Evolutionary conservation across 2,797 vertebrate species (phyloP).

Genomic region (Micropoecilia bifurca): DNA sequence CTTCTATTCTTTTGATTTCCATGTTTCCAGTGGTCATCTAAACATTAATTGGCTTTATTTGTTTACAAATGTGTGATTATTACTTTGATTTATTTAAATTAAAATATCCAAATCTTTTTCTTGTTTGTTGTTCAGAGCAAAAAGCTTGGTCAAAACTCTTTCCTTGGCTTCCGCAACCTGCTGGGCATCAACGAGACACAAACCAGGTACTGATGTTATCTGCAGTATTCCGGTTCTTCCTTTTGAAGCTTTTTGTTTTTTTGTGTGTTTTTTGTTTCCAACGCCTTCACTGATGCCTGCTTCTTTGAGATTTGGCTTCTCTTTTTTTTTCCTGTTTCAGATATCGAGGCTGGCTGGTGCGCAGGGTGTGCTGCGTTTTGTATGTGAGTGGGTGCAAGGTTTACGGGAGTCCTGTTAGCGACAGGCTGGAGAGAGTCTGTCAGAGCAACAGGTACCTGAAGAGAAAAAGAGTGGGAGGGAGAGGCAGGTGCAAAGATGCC

Average conservation of each 20-base stretch:
- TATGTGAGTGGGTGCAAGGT: slow-evolving; percentile 81
- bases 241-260: not conserved
- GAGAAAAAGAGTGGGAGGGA: slow-evolving; percentile 27
- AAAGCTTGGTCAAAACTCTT: slow-evolving; percentile 66
- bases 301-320: slow-evolving; percentile 18
- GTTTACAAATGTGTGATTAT: not conserved
- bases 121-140: slow-evolving; percentile 55
- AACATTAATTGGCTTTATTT: not conserved
- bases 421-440: slow-evolving; percentile 75
- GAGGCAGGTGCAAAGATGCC: slow-evolving; percentile 28
- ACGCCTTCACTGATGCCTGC: not conserved
- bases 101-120: slow-evolving; percentile 12
- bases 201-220: slow-evolving; percentile 82
- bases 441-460: slow-evolving; percentile 81
- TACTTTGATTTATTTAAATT: not conserved
- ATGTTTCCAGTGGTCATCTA: not conserved
- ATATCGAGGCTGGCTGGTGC: slow-evolving; percentile 94
- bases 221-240: not conserved
- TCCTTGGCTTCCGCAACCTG: slow-evolving; percentile 83
- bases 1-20: not conserved
- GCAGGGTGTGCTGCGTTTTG: slow-evolving; percentile 85
- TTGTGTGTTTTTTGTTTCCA: not conserved
- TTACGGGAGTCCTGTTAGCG: slow-evolving; percentile 55
- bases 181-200: slow-evolving; percentile 85
- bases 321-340: slow-evolving; percentile 64